Evolutionary conservation across 2,888 invertebrate species (phyloP), one percentile per base, ranked within the genome.

Genomic region (Micropterix aruncella): DNA sequence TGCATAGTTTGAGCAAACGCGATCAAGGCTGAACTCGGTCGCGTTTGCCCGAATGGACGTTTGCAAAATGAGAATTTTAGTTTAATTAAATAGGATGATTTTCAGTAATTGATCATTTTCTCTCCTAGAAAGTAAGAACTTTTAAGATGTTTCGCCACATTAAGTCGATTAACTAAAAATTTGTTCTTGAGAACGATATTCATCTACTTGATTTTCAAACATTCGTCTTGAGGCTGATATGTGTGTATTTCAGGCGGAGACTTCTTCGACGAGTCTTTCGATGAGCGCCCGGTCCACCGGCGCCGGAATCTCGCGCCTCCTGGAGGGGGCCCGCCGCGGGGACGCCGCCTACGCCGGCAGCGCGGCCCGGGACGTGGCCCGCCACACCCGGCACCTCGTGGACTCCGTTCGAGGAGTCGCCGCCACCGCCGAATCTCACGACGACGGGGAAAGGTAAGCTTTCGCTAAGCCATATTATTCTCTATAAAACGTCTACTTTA

Each of bases 281-380:
- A 60, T 61, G 1, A 65, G 74, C 0, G 63, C 68, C 2, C 91
- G 92, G 60, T 75, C 80, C 39, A 87, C 92, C 0, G 88, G 86
- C 43, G 82, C 88, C 41, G 78, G 83, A 37, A 79, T 93, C 55
- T 88, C 93, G 3, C 88, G 90, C 57, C 67, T 96, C 45, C 73
- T 93, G 43, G 88, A 90, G 14, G 89, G 89, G 1, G 87, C 89
- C 15, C 77, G 86, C 9, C 85, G 83, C 60, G 82, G 82, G 3
- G 89, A 91, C 60, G 78, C 84, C 47, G 77, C 75, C 53, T 88
- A 86, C 54, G 86, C 86, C 0, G 85, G 84, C 2, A 80, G 82
- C 50, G 88, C 89, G 2, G 87, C 88, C 0, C 71, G 84, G 18
- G 88, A 88, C 53, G 86, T 89, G 0, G 88, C 90, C 0, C 73